Conservation (phyloP, 2,888 invertebrate genomes). For the Strigamia maritima region DNA sequence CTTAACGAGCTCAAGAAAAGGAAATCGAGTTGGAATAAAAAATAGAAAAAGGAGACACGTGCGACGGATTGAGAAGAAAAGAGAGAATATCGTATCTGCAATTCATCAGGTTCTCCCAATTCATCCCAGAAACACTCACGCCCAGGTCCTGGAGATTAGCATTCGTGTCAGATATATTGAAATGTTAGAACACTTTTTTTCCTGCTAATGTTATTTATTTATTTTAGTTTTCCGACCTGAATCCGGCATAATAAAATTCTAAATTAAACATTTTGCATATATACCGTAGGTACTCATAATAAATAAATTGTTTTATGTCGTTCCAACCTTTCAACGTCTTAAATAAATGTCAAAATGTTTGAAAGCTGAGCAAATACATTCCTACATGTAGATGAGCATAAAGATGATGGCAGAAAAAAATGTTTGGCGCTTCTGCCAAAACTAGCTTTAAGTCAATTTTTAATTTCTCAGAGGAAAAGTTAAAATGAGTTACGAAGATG, state of each 20-base stretch:
- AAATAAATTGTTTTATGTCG: background rate
- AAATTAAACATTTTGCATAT: too few species aligned
- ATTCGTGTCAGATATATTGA: background rate
- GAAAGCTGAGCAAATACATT: background rate
- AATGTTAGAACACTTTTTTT: background rate
- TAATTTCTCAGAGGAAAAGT: background rate
- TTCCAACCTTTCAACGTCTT: background rate
- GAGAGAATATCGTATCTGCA: background rate
- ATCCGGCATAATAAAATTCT: too few species aligned
- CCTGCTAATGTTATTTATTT: too few species aligned
- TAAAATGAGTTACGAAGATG: too few species aligned
- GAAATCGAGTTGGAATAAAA: constrained; percentile 12
- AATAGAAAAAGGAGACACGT: background rate
- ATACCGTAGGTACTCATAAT: too few species aligned
- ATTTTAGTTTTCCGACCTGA: too few species aligned
- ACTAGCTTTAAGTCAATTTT: background rate
- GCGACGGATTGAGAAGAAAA: background rate
- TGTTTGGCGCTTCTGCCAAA: background rate
- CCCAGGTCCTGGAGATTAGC: background rate
- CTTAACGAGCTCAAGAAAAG: constrained; percentile 11
- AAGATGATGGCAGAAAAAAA: background rate
- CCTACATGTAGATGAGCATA: background rate
- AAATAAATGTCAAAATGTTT: background rate
- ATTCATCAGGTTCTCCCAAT: background rate
- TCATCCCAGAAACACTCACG: background rate